A percentile compares a stretch with the other conserved stretches of the same genome.
These are phyloP conservation scores for Perca flavescens DNA, from an alignment of 2,113 vertebrate species.

Conservation along the genomic window DNA sequence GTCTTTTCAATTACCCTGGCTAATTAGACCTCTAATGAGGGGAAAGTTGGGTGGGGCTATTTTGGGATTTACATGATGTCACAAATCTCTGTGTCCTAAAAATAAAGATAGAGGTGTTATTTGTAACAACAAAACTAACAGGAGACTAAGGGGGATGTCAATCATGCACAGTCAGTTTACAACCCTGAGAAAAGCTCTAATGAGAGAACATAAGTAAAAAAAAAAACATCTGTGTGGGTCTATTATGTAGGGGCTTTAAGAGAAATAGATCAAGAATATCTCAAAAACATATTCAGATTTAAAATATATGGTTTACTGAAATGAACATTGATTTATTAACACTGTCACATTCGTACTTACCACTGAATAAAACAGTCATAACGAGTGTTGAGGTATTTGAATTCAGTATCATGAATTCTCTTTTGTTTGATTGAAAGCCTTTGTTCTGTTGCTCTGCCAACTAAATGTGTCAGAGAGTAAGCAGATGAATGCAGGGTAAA, in stretches of 20 bases:
- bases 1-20: background rate
- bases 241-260: background rate
- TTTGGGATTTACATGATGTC: background rate
- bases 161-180: background rate
- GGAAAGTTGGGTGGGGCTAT: background rate
- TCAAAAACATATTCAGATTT: background rate
- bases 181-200: background rate
- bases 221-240: background rate
- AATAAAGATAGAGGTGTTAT: background rate
- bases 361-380: background rate
- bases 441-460: constrained; percentile 47
- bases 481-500: background rate
- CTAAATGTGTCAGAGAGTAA: background rate
- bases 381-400: constrained; percentile 33
- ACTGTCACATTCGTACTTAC: background rate
- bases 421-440: constrained; percentile 49
- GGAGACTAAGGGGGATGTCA: background rate
- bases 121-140: background rate
- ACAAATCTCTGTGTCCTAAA: background rate
- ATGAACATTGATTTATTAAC: background rate
- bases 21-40: background rate
- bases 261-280: background rate
- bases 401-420: constrained; percentile 18
- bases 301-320: background rate
- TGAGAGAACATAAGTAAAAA: background rate